Percentiles rank a stretch among this genome's conserved stretches.
These are phyloP conservation scores for Rissa tridactyla DNA, from an alignment of 2,113 vertebrate species.

Conservation along the genomic window DNA sequence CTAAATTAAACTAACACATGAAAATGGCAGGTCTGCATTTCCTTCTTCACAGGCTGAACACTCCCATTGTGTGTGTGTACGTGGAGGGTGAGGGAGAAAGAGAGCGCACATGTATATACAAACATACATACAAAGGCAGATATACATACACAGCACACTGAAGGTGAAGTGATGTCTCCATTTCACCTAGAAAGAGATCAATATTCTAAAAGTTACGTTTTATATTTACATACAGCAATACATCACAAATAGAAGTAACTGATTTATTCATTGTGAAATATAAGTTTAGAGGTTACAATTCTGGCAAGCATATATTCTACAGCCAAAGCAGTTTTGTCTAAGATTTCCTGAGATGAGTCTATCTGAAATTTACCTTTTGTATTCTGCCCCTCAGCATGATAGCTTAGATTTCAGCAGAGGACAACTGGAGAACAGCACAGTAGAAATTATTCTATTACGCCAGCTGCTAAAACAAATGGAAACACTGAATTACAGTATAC, in stretches of 20 bases:
- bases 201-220: not conserved
- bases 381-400: not conserved
- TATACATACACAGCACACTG: not conserved
- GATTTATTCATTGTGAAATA: not conserved
- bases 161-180: not conserved
- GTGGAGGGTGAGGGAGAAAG: too few relatives aligned
- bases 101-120: not conserved
- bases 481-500: constrained; percentile 1
- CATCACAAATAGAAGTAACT: constrained; percentile 4
- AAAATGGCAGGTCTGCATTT: not conserved
- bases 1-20: not conserved
- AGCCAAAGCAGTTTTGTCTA: not conserved
- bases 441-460: not conserved
- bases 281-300: constrained; percentile 28
- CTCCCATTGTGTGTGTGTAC: too few relatives aligned
- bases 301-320: not conserved
- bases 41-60: not conserved
- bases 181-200: not conserved
- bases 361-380: constrained; percentile 60
- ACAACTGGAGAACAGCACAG: constrained; percentile 50
- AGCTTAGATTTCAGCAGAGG: constrained; percentile 50
- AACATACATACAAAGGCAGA: not conserved
- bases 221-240: not conserved
- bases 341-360: constrained; percentile 30
- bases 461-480: constrained; percentile 55